Evolutionary conservation across 2,888 invertebrate genomes (phyloP), one percentile per base, ranked within the genome.

Genomic region (Caenorhabditis japonica): DNA sequence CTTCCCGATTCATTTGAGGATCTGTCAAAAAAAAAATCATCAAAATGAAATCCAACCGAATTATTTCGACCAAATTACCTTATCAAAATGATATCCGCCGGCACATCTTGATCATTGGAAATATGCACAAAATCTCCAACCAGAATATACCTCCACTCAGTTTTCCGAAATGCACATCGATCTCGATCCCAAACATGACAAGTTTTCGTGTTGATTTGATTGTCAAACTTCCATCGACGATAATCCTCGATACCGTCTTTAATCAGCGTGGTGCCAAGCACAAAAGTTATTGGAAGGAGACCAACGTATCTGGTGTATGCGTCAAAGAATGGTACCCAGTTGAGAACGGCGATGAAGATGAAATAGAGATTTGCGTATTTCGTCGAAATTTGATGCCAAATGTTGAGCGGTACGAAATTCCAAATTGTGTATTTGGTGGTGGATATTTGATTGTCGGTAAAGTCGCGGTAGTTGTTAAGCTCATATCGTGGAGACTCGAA

Each of bases 301-400:
- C 82, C 81, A n/a, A 85, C 66, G 53, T 77, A 81, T 43, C 71
- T 58, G 38, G 76, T 83, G 58, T 82, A 82, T 4, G 84, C 82
- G 25, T 76, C 77, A 34, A 86, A 73, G 3, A 58, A 60, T 13
- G 84, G 84, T 21, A 84, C 72, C 71, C 76, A 83, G 58, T 84
- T 83, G 41, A 84, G 53, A 30, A 77, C 77, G 76, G 96, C 95
- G 88, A 97, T 95, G 88, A 95, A 94, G 88, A 97, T 93, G 90
- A 97, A 97, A 90, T 97, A 97, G 87, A 97, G 91, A 91, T 97
- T 97, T 77, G 97, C 97, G 88, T 95, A 94, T 75, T 97, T 92
- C 89, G 73, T 79, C 2, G 96, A 96, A 89, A 97, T 96, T 90
- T 97, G 97, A 51, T 84, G 81, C 68, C 64, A 79, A 33, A 84